A percentile compares a stretch with the other conserved stretches of the same genome.
These are phyloP conservation scores for Telmatochromis sp. DNA, from an alignment of 2,113 vertebrate genomes.

Conservation along the genomic window DNA sequence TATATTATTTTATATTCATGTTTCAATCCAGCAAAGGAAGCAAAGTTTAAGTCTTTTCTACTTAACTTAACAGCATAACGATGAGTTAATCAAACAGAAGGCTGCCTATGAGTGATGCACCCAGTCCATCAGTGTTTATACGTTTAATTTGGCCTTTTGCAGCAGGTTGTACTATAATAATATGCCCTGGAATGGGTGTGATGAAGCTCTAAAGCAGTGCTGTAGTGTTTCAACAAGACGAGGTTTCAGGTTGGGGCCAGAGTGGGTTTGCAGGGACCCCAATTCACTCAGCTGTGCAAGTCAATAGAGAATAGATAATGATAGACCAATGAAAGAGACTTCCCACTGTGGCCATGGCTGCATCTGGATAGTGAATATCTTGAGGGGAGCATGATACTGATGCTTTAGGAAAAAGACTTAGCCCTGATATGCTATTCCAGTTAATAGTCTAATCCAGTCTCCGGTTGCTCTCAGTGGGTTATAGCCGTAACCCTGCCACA, in stretches of 20 bases:
- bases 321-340: constrained; percentile 34
- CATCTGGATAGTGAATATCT: constrained; percentile 28
- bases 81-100: not conserved
- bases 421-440: constrained; percentile 62
- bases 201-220: not conserved
- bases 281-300: constrained; percentile 24
- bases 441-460: constrained; percentile 63
- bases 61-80: not conserved
- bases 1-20: not conserved
- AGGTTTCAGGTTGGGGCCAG: constrained; percentile 5
- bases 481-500: constrained; percentile 85
- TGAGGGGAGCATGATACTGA: constrained; percentile 19
- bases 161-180: not conserved
- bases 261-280: not conserved
- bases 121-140: not conserved
- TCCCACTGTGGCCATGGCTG: not conserved
- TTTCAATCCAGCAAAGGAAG: not conserved
- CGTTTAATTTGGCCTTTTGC: not conserved
- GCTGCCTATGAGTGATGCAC: not conserved
- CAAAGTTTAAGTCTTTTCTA: not conserved
- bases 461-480: constrained; percentile 71
- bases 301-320: constrained; percentile 25
- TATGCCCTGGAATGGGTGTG: not conserved
- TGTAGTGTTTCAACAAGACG: not conserved
- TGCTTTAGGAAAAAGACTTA: constrained; percentile 80